Conservation (phyloP, 2,113 vertebrate species). For the Craseonycteris thonglongyai region DNA sequence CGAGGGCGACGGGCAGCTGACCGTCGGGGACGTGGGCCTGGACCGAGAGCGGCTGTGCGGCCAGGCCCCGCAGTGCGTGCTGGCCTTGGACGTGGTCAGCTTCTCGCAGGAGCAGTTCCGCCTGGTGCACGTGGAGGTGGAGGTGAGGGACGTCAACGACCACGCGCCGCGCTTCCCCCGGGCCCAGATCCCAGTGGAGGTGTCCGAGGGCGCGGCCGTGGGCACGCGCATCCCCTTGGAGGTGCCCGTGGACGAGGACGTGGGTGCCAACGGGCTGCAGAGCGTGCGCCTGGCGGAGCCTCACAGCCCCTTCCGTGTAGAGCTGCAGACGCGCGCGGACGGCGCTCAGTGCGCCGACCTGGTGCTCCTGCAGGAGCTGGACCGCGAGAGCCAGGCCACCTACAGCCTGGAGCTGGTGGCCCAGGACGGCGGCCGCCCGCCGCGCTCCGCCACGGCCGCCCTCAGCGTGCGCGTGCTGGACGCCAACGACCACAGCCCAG, state of each 20-base stretch:
- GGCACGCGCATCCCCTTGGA: constrained; percentile 91
- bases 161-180: constrained; percentile 91
- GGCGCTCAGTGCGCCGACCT: constrained; percentile 94
- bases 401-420: constrained; percentile 91
- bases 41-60: constrained; percentile 93
- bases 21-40: constrained; percentile 88
- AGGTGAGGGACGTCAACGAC: constrained; percentile 95
- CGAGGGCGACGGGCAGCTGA: constrained; percentile 92
- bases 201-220: constrained; percentile 88
- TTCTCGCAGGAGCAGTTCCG: constrained; percentile 92
- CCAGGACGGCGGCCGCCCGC: constrained; percentile 88
- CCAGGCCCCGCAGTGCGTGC: constrained; percentile 86
- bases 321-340: constrained; percentile 91
- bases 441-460: constrained; percentile 85
- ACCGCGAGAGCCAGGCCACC: constrained; percentile 89
- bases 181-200: constrained; percentile 87
- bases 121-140: constrained; percentile 94
- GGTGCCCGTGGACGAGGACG: constrained; percentile 90
- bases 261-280: constrained; percentile 92
- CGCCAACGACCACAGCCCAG: constrained; percentile 94
- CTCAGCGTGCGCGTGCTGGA: constrained; percentile 91
- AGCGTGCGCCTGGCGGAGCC: constrained; percentile 90
- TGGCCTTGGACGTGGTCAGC: constrained; percentile 95
- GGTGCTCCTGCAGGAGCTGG: constrained; percentile 92
- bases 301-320: constrained; percentile 92